A percentile compares a stretch with the other conserved stretches of the same genome.
Conservation (phyloP, 2,797 vertebrate species). For the Macrochelys suwanniensis region DNA sequence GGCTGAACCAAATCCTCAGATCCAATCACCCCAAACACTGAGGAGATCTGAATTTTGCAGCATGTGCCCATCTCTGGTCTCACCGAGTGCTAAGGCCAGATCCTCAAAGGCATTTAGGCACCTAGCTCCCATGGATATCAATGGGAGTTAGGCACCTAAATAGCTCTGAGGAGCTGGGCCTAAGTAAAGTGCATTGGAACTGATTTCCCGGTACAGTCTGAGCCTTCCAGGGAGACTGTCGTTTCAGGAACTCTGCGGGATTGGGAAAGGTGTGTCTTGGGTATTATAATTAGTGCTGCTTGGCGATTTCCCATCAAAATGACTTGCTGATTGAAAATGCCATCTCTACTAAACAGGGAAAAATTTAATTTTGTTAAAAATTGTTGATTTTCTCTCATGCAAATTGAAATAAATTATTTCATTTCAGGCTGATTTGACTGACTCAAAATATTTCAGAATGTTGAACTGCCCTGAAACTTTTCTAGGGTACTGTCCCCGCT, state of each 20-base stretch:
- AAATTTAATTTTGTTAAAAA: not conserved
- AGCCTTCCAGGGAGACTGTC: too few species aligned
- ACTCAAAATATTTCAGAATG: not conserved
- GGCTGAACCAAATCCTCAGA: fast-evolving
- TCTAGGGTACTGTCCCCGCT: not conserved
- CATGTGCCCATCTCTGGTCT: not conserved
- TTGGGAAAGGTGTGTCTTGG: not conserved
- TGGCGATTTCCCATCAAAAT: not conserved
- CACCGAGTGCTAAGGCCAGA: not conserved
- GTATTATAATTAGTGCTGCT: not conserved
- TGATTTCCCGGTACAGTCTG: not conserved
- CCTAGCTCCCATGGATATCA: not conserved
- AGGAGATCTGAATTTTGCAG: not conserved
- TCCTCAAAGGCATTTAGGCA: not conserved
- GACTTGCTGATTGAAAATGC: not conserved
- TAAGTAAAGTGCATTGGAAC: not conserved
- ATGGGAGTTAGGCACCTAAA: not conserved
- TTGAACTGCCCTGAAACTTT: not conserved
- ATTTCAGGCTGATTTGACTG: not conserved
- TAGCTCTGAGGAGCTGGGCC: not conserved
- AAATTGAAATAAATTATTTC: not conserved
- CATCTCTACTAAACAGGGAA: not conserved
- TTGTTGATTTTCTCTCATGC: not conserved
- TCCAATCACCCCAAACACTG: not conserved
- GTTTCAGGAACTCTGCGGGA: fast-evolving